Base-by-base conservation (phyloP, 2,113 vertebrate genomes). In the Pionites leucogaster region DNA sequence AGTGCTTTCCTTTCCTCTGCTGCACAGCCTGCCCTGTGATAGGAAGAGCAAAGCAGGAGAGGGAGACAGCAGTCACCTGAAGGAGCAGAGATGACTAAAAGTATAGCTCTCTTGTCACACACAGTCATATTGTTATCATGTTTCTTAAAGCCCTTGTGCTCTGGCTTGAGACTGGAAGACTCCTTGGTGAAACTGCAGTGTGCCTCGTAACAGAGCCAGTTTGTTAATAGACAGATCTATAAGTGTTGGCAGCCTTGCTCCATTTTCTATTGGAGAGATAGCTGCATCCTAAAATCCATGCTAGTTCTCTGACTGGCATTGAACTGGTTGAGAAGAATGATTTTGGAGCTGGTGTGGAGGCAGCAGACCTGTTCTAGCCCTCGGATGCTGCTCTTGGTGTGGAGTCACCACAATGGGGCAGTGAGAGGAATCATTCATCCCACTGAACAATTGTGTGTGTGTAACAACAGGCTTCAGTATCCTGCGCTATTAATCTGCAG, bases 321-420 rank as follows among this genome's bases (percentile, higher is more conserved):
- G 8, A 60, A 4, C 22, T 17, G 65, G 60, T 5, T 0, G 0
- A 77, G 57, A 39, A 81, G 27, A 55, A 9, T 0, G 0, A 35
- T 84, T 75, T 44, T 78, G 89, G 91, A 86, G 62, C 25, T 86
- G 82, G 17, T 64, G 52, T 6, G 8, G 50, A 50, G 39, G 52
- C 64, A 63, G 22, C 4, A 7, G 33, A 62, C 53, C 37, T 10
- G 3, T 46, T 63, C 55, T 68, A 91, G 70, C 52, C 68, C 67
- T 70, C 1, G 0, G 29, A 49, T 53, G 57, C 41, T 55, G 82
- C 27, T 49, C 44, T 47, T 0, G 0, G 24, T 0, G 4, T 41
- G 59, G 59, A 82, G 62, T 62, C 63, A 1, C 53, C 0, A 0
- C 1, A 28, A 27, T 0, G 0, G 77, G 11, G n/a, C 1, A 0